Evolutionary conservation across 2,888 invertebrate species (phyloP).

Genomic region (Diploptera punctata): DNA sequence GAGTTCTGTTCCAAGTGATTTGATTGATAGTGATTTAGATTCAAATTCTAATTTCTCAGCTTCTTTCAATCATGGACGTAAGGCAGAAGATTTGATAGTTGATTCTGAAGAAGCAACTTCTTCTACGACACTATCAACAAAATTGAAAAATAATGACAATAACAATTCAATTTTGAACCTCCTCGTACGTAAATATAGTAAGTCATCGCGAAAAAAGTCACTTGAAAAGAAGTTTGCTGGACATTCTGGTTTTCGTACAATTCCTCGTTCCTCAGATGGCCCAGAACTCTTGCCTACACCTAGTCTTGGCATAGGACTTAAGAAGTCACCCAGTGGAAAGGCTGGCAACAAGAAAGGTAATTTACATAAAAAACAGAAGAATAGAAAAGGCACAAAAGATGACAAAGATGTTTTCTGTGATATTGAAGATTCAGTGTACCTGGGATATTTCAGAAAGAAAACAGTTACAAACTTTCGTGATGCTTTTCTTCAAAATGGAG

Average conservation of each 20-base stretch:
- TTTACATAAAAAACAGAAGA: constrained; percentile 17
- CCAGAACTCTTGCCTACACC: constrained; percentile 69
- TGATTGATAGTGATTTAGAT: constrained; percentile 52
- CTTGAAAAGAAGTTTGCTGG: constrained; percentile 55
- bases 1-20: constrained; percentile 28
- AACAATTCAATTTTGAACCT: constrained; percentile 69
- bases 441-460: constrained; percentile 71
- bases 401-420: constrained; percentile 20
- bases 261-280: constrained; percentile 43
- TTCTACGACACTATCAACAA: constrained; percentile 69
- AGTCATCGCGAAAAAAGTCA: constrained; percentile 55
- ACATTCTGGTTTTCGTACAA: not conserved
- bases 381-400: constrained; percentile 4
- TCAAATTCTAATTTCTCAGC: constrained; percentile 68
- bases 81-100: constrained; percentile 4
- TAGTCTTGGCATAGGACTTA: constrained; percentile 56
- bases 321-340: constrained; percentile 46
- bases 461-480: constrained; percentile 71
- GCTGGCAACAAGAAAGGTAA: constrained; percentile 30
- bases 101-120: constrained; percentile 72
- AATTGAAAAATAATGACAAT: constrained; percentile 57
- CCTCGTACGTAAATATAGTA: constrained; percentile 70
- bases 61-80: constrained; percentile 13
- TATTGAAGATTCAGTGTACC: constrained; percentile 60
- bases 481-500: constrained; percentile 67